A percentile compares a stretch with the other conserved stretches of the same genome.
Conservation (phyloP, 1,140 invertebrate genomes). For the Alviniconcha marisindica region DNA sequence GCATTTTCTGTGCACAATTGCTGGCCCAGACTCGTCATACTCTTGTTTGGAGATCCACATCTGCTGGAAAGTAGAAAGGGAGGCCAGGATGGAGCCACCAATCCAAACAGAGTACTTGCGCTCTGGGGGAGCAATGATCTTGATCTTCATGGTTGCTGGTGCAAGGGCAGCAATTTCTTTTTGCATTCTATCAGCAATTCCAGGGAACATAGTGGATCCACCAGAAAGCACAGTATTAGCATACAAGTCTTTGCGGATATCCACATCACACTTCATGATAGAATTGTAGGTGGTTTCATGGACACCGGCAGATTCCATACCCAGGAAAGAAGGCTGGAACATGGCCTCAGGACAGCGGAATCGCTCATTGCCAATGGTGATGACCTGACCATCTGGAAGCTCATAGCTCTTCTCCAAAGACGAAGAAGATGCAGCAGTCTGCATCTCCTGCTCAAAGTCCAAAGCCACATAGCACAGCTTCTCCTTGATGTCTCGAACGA, state of each 20-base stretch:
- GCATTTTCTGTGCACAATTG: slow-evolving; percentile 85
- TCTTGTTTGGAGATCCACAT: slow-evolving; percentile 83
- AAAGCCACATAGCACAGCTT: slow-evolving; percentile 94
- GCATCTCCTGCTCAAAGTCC: slow-evolving; percentile 80
- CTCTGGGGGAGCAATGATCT: slow-evolving; percentile 73
- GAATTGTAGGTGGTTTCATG: slow-evolving; percentile 89
- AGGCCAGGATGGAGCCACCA: slow-evolving; percentile 79
- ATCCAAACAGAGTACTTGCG: slow-evolving; percentile 69
- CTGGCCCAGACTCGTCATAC: slow-evolving; percentile 93
- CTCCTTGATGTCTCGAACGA: slow-evolving; percentile 88
- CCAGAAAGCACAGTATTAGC: slow-evolving; percentile 93
- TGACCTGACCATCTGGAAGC: slow-evolving; percentile 57
- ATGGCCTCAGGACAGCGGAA: slow-evolving; percentile 78
- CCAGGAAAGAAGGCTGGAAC: slow-evolving; percentile 82
- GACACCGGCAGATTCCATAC: slow-evolving; percentile 69
- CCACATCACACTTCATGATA: slow-evolving; percentile 82
- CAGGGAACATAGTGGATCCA: slow-evolving; percentile 91
- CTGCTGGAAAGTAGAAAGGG: slow-evolving; percentile 81
- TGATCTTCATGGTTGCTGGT: slow-evolving; percentile 72
- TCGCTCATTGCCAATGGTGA: slow-evolving; percentile 88
- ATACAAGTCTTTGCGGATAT: slow-evolving; percentile 92
- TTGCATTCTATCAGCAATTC: slow-evolving; percentile 79
- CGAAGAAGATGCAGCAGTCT: slow-evolving; percentile 41
- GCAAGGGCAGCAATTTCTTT: slow-evolving; percentile 76
- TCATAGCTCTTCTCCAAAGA: slow-evolving; percentile 56